These are phyloP conservation scores for Borostomias antarcticus DNA, from an alignment of 2,797 vertebrate genomes.

Conservation along the genomic window DNA sequence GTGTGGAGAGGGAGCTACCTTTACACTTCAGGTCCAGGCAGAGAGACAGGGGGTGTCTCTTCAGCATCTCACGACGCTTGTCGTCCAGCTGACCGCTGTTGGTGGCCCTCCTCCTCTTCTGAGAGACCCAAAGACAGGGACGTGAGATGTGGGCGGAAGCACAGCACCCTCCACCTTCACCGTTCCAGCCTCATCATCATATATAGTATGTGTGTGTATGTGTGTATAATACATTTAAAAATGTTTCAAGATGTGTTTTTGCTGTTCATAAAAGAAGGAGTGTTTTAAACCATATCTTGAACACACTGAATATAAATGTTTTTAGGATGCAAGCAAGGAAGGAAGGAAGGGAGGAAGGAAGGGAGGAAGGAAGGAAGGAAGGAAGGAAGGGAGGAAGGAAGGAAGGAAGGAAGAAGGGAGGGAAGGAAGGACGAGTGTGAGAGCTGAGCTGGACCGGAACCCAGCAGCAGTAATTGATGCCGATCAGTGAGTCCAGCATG, in stretches of 20 bases:
- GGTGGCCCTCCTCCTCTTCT: conserved; percentile 94
- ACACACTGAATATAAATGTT: no score
- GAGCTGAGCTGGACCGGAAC: conserved; percentile 2
- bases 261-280: no score
- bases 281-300: no score
- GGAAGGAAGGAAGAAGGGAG: neutral
- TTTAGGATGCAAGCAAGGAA: conserved; percentile 1
- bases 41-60: conserved; percentile 90
- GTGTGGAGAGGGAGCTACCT: conserved; percentile 82
- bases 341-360: neutral
- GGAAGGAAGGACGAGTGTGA: neutral
- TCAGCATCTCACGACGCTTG: conserved; percentile 96
- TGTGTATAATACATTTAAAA: no score
- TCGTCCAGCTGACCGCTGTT: conserved; percentile 94
- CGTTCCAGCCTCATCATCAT: no score
- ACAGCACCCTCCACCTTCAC: no score
- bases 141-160: neutral
- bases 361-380: neutral
- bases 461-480: conserved; percentile 1
- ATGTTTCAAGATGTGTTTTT: no score
- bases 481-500: neutral
- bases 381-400: neutral
- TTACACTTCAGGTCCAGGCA: conserved; percentile 90
- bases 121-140: conserved; percentile 16
- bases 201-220: no score